These are phyloP conservation scores for Amiota communis DNA, from an alignment of 2,888 invertebrate genomes.

Conservation along the genomic window DNA sequence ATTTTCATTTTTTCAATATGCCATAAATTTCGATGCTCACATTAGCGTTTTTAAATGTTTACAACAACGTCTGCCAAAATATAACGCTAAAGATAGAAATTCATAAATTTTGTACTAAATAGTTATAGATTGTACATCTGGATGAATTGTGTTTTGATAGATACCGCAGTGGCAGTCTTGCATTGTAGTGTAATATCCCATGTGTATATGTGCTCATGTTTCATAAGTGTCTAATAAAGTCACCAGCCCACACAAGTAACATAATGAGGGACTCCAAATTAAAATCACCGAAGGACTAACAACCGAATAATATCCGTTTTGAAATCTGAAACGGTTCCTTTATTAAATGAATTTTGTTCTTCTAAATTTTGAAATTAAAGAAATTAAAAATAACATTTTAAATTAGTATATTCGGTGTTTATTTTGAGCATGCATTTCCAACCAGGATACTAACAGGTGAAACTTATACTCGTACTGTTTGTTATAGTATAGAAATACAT, in stretches of 20 bases:
- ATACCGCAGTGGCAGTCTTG: conserved; percentile 31
- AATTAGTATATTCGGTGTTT: neutral
- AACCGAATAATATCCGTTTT: too few relatives aligned
- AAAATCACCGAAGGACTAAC: too few relatives aligned
- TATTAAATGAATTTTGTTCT: too few relatives aligned
- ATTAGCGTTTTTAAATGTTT: conserved; percentile 55
- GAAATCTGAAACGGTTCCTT: too few relatives aligned
- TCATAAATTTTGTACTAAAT: too few relatives aligned
- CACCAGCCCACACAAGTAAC: neutral
- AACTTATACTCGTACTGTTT: neutral
- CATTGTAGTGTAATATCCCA: neutral
- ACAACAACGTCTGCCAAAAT: conserved; percentile 9
- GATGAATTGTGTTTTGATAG: conserved; percentile 19
- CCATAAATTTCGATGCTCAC: conserved; percentile 70
- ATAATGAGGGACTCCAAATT: too few relatives aligned
- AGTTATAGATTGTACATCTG: too few relatives aligned
- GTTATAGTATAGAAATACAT: neutral
- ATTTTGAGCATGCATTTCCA: neutral
- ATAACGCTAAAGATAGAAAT: neutral
- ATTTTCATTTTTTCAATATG: conserved; percentile 48
- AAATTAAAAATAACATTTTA: too few relatives aligned
- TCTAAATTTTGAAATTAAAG: too few relatives aligned
- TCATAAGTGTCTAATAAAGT: neutral
- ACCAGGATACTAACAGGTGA: conserved; percentile 11
- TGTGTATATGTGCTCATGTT: neutral